These are phyloP conservation scores for Oreochromis spilurus DNA, from an alignment of 2,113 vertebrate genomes.

Conservation along the genomic window DNA sequence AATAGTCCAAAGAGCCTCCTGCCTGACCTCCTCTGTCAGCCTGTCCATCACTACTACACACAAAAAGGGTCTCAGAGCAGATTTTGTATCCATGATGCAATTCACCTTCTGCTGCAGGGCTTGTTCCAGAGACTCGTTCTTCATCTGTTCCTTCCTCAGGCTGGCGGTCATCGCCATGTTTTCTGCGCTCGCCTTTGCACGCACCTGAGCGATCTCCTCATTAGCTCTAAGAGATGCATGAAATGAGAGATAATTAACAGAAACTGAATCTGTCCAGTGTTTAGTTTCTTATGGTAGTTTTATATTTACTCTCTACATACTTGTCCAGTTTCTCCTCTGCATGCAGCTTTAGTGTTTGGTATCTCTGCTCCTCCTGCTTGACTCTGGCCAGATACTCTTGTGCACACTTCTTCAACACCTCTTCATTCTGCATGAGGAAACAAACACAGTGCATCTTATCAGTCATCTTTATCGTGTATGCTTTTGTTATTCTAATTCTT, in stretches of 20 bases:
- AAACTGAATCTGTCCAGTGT: not conserved
- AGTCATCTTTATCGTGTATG: not conserved
- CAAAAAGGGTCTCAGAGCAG: not conserved
- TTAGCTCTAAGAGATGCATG: conserved; percentile 78
- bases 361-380: conserved; percentile 94
- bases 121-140: conserved; percentile 92
- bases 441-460: not conserved
- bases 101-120: conserved; percentile 91
- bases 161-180: conserved; percentile 83
- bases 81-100: not conserved
- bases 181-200: conserved; percentile 84
- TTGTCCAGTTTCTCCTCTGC: conserved; percentile 95
- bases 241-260: not conserved
- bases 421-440: conserved; percentile 83
- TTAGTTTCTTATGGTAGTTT: not conserved
- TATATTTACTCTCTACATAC: conserved; percentile 75
- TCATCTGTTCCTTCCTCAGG: conserved; percentile 96
- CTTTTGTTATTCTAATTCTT: not conserved
- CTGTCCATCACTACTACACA: not conserved
- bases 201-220: conserved; percentile 95
- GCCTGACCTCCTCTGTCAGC: not conserved
- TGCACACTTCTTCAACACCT: conserved; percentile 95
- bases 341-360: conserved; percentile 92
- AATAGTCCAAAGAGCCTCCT: not conserved
- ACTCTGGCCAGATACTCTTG: conserved; percentile 91